Evolutionary conservation across 2,888 invertebrate genomes (phyloP), one percentile per base, ranked within the genome.

Genomic region (Kuschelorhynchus macadamiae): DNA sequence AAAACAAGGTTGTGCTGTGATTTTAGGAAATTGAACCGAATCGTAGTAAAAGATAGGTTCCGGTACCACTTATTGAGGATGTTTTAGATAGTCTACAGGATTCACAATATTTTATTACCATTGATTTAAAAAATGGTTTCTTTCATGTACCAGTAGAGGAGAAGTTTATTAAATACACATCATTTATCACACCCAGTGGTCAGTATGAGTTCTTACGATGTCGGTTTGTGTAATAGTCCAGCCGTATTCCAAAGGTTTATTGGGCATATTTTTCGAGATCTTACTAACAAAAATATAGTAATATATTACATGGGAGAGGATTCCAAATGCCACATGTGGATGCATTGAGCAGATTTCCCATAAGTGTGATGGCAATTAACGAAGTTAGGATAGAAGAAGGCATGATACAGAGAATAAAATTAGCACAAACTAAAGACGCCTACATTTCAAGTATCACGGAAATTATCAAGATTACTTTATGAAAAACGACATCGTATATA

Each of bases 201-300:
- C 83, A 80, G 42, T 83, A 73, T 72, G 81, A 84, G 71, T 82
- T 83, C 67, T 49, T 77, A 14, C 77, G 71, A 69, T 76, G 78
- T 44, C 76, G 83, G 83, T 2, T 53, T 83, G 1, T 80, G 77
- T 30, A 81, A 79, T 21, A 75, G 75, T 2, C 83, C 83, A 11
- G 72, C 76, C 8, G 75, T 77, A 14, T 82, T 84, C 49, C 78
- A 73, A 21, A 46, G 81, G 11, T 80, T 64, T 55, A 72, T 82
- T 0, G 79, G 71, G 16, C 71, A 70, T 12, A 75, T 81, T 5
- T 81, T 81, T 39, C 33, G 71, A 36, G 72, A 76, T 1, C 53
- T 81, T 0, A 72, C 75, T 1, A 30, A 46, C 1, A 21, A 74
- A 20, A 53, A 63, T 14, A 63, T 71, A 16, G 36, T 39, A 20